Evolutionary conservation across 2,113 vertebrate species (phyloP).

Genomic region (Serilophus lunatus): DNA sequence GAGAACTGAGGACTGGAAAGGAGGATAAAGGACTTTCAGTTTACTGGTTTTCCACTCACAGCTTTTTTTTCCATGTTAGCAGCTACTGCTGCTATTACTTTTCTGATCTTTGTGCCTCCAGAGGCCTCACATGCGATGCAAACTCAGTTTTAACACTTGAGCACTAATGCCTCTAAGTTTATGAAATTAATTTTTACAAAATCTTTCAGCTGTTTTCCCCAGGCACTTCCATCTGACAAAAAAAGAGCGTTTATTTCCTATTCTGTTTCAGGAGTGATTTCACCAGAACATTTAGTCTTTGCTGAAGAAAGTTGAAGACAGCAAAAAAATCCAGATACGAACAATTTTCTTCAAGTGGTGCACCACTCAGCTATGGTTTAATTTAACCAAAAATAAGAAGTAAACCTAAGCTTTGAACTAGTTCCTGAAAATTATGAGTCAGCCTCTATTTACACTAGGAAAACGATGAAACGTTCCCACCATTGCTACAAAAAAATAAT

Average conservation of each 20-base stretch:
- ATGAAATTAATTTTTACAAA: not conserved
- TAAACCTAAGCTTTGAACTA: not conserved
- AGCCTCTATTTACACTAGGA: not conserved
- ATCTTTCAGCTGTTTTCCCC: not conserved
- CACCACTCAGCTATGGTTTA: not conserved
- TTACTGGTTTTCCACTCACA: constrained; percentile 28
- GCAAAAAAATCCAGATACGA: not conserved
- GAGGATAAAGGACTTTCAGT: constrained; percentile 56
- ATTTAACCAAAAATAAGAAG: not conserved
- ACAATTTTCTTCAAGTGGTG: not conserved
- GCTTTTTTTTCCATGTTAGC: constrained; percentile 32
- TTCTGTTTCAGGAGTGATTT: not conserved
- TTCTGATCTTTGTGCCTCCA: not conserved
- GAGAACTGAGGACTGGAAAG: constrained; percentile 37
- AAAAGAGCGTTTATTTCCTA: not conserved
- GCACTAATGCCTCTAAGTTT: not conserved
- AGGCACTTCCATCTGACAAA: not conserved
- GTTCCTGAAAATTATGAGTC: constrained; percentile 1
- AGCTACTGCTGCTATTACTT: constrained; percentile 24
- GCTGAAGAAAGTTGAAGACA: not conserved
- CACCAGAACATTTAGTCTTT: not conserved
- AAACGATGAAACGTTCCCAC: not conserved
- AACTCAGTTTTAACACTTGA: not conserved
- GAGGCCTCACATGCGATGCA: not conserved
- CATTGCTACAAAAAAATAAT: not conserved